Evolutionary conservation across 1,140 invertebrate species (phyloP), one percentile per base, ranked within the genome.

Genomic region (Pseudomyrmex sp.): DNA sequence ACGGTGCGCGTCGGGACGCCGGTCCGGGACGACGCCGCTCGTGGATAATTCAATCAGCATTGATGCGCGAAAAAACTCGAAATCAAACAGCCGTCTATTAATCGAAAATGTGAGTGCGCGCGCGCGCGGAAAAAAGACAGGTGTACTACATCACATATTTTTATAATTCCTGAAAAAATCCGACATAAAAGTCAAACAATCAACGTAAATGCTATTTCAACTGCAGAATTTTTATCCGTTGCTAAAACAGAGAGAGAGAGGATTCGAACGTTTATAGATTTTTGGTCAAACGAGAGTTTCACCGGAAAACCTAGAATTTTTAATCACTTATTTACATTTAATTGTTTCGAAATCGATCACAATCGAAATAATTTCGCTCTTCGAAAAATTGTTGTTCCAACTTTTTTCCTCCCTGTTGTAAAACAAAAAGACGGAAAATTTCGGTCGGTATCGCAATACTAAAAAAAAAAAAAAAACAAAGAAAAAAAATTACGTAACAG

Each of bases 1-100:
- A 79, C 76, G 68, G 76, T 59, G 76, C 65, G 13, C 65, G 13
- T 56, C 52, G 48, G 50, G 48, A 56, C 15, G 59, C 23, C 50
- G 50, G 1, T 12, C 23, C 52, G 52, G 58, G 15, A 26, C 26
- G 59, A 52, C 26, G 65, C 35, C 35, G 7, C 7, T 35, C 35
- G 35, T 35, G 35, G 52, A 54, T 70, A 79, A 79, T 79, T 79
- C 65, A 79, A 79, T 79, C 76, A 79, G 76, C 76, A 70, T 18
- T 52, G 76, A 79, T 70, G 76, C 52, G 35, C 52, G 76, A 58
- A 79, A 35, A 79, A 79, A 79, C 65, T 44, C 50, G 18, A 68
- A 77, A 77, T 68, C 65, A 66, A 77, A 76, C 73, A 65, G 2
- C 48, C 50, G 13, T 68, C 12, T 12, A 44, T 68, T 68, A 77